These are phyloP conservation scores for Steinernema carpocapsae DNA, from an alignment of 2,888 invertebrate species.

Conservation along the genomic window DNA sequence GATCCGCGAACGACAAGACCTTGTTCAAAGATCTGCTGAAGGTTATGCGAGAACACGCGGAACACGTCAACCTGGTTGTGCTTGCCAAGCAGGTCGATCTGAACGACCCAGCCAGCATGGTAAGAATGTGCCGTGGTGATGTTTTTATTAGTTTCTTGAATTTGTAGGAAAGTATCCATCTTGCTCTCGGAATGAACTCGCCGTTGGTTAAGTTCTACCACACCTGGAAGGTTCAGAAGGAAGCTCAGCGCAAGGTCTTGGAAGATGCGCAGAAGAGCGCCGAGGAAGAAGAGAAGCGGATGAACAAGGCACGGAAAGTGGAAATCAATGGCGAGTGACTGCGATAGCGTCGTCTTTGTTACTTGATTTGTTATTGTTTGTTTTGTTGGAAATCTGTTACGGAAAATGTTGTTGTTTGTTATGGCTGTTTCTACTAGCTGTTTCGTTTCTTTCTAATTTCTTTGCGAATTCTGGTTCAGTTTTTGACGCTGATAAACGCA, in stretches of 20 bases:
- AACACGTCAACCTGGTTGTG: background rate
- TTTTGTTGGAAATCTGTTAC: background rate
- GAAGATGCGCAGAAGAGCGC: background rate
- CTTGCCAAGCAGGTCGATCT: constrained; percentile 6
- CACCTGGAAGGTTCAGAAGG: background rate
- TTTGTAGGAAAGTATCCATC: background rate
- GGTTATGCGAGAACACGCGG: background rate
- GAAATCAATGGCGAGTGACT: background rate
- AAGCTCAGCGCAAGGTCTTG: background rate
- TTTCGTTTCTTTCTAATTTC: too few species aligned
- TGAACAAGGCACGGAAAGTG: background rate
- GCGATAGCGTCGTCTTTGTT: background rate
- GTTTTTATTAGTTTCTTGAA: background rate
- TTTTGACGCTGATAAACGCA: too few species aligned
- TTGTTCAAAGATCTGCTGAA: background rate
- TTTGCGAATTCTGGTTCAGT: too few species aligned
- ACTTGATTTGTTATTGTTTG: background rate
- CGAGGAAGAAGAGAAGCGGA: background rate
- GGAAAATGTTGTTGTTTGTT: background rate
- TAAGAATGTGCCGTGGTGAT: background rate
- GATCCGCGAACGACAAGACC: background rate
- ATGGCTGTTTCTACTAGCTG: too few species aligned
- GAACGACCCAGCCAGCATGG: background rate
- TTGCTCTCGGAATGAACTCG: background rate
- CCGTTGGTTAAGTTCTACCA: background rate